Percentiles rank a stretch among this genome's conserved stretches.
These are phyloP conservation scores for Saguinus midas DNA, from an alignment of 2,113 vertebrate genomes.

Conservation along the genomic window DNA sequence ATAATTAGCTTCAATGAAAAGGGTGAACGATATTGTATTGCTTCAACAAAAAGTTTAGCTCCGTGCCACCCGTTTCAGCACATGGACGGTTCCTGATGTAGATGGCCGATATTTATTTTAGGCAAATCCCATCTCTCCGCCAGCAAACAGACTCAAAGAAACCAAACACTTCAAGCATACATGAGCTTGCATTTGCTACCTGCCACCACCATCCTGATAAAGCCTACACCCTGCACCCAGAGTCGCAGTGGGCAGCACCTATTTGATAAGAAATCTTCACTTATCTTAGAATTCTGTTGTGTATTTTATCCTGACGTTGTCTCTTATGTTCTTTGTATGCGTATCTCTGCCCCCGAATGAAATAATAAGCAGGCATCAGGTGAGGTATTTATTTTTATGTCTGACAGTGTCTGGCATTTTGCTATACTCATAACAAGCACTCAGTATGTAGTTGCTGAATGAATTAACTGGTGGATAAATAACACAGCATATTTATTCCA, in stretches of 20 bases:
- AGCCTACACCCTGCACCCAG: neutral
- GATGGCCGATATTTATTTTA: neutral
- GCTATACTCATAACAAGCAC: neutral
- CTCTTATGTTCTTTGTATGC: neutral
- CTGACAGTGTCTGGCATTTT: neutral
- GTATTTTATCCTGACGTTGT: neutral
- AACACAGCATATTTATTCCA: neutral
- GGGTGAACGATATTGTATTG: neutral
- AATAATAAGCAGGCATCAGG: neutral
- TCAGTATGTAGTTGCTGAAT: neutral
- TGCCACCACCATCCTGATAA: neutral
- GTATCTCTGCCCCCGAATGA: neutral
- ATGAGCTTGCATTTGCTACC: neutral
- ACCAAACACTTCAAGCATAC: neutral
- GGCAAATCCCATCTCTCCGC: neutral
- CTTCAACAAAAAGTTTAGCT: neutral
- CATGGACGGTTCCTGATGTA: neutral
- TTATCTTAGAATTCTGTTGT: neutral
- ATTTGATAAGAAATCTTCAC: neutral
- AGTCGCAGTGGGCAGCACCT: neutral
- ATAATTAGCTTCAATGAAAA: neutral
- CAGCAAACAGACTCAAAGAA: neutral
- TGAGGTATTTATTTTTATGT: neutral
- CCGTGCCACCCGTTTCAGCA: neutral
- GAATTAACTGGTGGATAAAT: neutral